Evolutionary conservation across 2,797 vertebrate species (phyloP).

Genomic region (Tenualosa thibaudeaui): DNA sequence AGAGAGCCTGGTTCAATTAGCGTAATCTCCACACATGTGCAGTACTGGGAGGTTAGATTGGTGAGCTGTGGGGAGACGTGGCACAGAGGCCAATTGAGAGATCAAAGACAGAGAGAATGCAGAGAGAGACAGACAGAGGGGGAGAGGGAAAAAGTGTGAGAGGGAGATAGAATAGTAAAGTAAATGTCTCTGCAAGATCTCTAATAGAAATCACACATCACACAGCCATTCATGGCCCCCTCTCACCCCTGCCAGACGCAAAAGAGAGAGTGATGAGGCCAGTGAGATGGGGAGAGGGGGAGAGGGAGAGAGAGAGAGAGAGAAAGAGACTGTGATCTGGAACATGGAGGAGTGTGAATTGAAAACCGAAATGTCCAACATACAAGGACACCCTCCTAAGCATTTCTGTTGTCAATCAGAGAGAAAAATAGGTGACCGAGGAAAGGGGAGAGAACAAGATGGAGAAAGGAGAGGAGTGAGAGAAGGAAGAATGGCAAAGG

Average conservation of each 20-base stretch:
- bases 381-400: no score
- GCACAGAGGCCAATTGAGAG: not conserved
- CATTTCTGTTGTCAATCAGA: no score
- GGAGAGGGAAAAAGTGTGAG: not conserved
- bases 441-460: no score
- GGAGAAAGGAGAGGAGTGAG: no score
- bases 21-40: not conserved
- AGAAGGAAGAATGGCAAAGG: no score
- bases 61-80: no score
- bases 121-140: not conserved
- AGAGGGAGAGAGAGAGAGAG: not conserved
- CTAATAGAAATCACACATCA: slow-evolving; percentile 11
- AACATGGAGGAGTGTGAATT: not conserved
- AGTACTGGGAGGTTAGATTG: no score
- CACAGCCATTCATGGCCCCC: not conserved
- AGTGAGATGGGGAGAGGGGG: not conserved
- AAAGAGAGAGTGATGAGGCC: not conserved
- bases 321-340: not conserved
- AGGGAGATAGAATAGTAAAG: not conserved
- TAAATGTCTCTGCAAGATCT: not conserved
- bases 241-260: not conserved
- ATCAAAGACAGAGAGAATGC: not conserved
- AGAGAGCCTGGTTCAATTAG: not conserved
- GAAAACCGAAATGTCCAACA: not conserved
- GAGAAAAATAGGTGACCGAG: no score